Conservation (phyloP, 2,797 vertebrate species). For the Sebastes itinus region DNA sequence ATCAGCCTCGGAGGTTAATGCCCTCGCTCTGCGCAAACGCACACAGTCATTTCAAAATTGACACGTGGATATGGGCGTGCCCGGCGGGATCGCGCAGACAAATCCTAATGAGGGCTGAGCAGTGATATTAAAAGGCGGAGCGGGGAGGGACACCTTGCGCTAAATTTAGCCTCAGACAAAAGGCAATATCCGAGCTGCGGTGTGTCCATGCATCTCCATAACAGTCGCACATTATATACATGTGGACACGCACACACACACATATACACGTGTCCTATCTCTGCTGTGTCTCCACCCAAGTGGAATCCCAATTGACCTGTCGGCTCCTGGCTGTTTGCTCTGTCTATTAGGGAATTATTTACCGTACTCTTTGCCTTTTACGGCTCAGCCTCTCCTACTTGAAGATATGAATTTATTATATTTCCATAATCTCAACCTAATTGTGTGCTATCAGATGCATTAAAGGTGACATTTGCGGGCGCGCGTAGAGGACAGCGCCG, state of each 20-base stretch:
- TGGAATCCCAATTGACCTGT: slow-evolving; percentile 45
- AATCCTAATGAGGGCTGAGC: slow-evolving; percentile 60
- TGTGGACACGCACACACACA: neutral
- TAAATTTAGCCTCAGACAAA: slow-evolving; percentile 64
- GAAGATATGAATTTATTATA: neutral
- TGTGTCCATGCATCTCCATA: slow-evolving; percentile 38
- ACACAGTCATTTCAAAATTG: neutral
- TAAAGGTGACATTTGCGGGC: slow-evolving; percentile 46
- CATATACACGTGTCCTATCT: neutral
- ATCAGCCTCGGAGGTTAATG: slow-evolving; percentile 69
- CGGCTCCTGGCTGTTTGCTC: slow-evolving; percentile 22
- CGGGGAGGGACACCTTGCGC: slow-evolving; percentile 50
- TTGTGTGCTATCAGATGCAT: slow-evolving; percentile 47
- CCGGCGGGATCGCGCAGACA: slow-evolving; percentile 24
- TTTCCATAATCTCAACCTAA: slow-evolving; percentile 48
- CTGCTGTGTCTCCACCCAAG: neutral
- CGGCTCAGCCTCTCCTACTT: neutral
- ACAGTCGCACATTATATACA: neutral
- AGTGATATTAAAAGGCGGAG: slow-evolving; percentile 42
- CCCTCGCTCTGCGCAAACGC: slow-evolving; percentile 28
- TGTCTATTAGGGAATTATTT: slow-evolving; percentile 49
- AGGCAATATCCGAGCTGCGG: slow-evolving; percentile 50
- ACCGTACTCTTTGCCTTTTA: slow-evolving; percentile 19
- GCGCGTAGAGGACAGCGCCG: slow-evolving; percentile 33
- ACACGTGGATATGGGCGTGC: neutral